Conservation (phyloP, 2,113 vertebrate genomes). For the Colistium nudipinnis region DNA sequence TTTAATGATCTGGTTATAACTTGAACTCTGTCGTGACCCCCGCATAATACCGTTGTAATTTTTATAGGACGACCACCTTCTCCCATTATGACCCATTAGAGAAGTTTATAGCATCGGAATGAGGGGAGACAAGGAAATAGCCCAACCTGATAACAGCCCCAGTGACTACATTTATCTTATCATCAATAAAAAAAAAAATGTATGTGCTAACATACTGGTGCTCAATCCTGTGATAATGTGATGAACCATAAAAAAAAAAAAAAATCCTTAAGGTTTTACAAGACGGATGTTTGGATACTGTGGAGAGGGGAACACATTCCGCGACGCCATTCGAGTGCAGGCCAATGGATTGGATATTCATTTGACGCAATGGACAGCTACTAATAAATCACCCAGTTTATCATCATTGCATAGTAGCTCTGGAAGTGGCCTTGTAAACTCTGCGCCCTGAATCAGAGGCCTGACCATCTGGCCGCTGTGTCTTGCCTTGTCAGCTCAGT, state of each 20-base stretch:
- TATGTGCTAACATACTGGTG: slow-evolving; percentile 10
- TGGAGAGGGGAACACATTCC: slow-evolving; percentile 15
- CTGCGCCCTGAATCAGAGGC: slow-evolving; percentile 30
- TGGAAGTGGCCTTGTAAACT: slow-evolving; percentile 63
- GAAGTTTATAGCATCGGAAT: slow-evolving; percentile 37
- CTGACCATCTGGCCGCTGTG: slow-evolving; percentile 72
- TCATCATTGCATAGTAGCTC: slow-evolving; percentile 48
- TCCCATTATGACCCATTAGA: slow-evolving; percentile 44
- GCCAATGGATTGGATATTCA: slow-evolving; percentile 22
- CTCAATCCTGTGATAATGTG: background rate
- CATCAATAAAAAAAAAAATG: slow-evolving; percentile 16
- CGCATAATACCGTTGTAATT: slow-evolving; percentile 40
- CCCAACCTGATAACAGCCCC: slow-evolving; percentile 6
- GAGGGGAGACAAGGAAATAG: slow-evolving; percentile 1
- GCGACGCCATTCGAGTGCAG: slow-evolving; percentile 10
- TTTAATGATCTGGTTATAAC: slow-evolving; percentile 46
- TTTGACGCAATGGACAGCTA: slow-evolving; percentile 37
- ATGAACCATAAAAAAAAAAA: slow-evolving; percentile 22
- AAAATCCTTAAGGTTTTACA: background rate
- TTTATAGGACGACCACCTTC: slow-evolving; percentile 30
- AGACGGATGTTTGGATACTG: background rate
- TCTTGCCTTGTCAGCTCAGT: slow-evolving; percentile 64
- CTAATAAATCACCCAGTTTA: slow-evolving; percentile 61
- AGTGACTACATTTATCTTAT: slow-evolving; percentile 15
- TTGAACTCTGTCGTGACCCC: slow-evolving; percentile 40